phyloP scores from a whole-genome alignment of 1,140 invertebrate species.

The Drosophila grimshawi region DNA sequence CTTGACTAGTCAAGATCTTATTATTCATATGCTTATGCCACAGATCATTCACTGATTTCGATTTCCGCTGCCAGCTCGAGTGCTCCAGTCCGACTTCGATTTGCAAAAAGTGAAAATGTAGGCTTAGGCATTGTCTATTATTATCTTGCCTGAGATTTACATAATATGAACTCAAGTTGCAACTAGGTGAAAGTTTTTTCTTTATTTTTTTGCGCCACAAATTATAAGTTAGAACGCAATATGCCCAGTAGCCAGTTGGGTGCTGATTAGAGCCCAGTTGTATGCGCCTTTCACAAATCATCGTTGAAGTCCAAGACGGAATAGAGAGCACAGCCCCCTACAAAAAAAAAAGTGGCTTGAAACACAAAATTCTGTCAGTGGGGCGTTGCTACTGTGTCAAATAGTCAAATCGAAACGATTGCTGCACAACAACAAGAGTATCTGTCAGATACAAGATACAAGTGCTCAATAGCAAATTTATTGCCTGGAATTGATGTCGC shows the following conservation, averaged over 20 bases:
- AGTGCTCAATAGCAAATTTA: constrained; percentile 50
- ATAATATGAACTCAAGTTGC: constrained; percentile 42
- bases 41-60: constrained; percentile 54
- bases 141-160: constrained; percentile 58
- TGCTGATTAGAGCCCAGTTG: constrained; percentile 35
- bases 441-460: constrained; percentile 65
- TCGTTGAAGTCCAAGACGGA: constrained; percentile 32
- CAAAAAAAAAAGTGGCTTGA: constrained; percentile 22
- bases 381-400: constrained; percentile 78
- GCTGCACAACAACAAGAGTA: constrained; percentile 44
- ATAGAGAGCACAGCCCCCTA: constrained; percentile 37
- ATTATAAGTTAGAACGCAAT: constrained; percentile 73
- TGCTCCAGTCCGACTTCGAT: constrained; percentile 50
- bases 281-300: constrained; percentile 74
- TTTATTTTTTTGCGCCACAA: constrained; percentile 44
- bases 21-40: constrained; percentile 28
- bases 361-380: constrained; percentile 75
- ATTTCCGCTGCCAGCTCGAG: constrained; percentile 56
- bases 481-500: constrained; percentile 64
- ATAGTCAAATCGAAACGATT: constrained; percentile 30
- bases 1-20: constrained; percentile 11
- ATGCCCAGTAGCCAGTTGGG: constrained; percentile 66
- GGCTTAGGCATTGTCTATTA: constrained; percentile 35
- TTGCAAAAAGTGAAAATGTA: constrained; percentile 77
- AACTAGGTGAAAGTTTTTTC: constrained; percentile 64